phyloP scores from a whole-genome alignment of 2,888 invertebrate genomes.

The Lasioglossum vierecki region DNA sequence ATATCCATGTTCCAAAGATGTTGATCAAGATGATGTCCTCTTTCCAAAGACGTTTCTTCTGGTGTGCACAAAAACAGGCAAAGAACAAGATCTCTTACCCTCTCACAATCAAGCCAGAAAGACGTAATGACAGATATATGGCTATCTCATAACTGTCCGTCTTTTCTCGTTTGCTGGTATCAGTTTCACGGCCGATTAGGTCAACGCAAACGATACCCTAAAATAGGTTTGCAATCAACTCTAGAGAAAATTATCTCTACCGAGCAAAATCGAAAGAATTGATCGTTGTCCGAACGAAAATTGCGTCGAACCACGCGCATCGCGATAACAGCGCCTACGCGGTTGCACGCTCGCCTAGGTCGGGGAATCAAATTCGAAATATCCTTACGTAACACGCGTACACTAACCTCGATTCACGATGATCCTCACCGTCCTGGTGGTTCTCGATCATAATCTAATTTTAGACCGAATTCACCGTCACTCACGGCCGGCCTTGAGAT shows the following conservation, averaged over 20 bases:
- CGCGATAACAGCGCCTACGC: neutral
- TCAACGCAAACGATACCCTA: neutral
- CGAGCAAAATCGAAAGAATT: neutral
- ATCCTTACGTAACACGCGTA: neutral
- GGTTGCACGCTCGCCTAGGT: neutral
- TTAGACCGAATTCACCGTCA: slow-evolving; percentile 11
- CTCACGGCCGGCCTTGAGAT: neutral
- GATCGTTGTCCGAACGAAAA: neutral
- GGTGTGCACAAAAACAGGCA: neutral
- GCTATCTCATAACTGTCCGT: neutral
- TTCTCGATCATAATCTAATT: slow-evolving; percentile 8
- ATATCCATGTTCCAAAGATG: neutral
- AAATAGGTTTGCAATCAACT: neutral
- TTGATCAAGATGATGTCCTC: neutral
- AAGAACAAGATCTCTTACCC: neutral
- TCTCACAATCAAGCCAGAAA: neutral
- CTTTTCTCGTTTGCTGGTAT: neutral
- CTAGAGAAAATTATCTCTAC: neutral
- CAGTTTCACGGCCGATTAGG: neutral
- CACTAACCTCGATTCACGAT: slow-evolving; percentile 33
- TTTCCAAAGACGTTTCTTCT: neutral
- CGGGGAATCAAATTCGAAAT: neutral
- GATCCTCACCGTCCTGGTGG: slow-evolving; percentile 5
- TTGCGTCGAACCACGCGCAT: neutral
- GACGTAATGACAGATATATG: neutral